phyloP scores from a whole-genome alignment of 2,797 vertebrate species.

The Xenops minutus region DNA sequence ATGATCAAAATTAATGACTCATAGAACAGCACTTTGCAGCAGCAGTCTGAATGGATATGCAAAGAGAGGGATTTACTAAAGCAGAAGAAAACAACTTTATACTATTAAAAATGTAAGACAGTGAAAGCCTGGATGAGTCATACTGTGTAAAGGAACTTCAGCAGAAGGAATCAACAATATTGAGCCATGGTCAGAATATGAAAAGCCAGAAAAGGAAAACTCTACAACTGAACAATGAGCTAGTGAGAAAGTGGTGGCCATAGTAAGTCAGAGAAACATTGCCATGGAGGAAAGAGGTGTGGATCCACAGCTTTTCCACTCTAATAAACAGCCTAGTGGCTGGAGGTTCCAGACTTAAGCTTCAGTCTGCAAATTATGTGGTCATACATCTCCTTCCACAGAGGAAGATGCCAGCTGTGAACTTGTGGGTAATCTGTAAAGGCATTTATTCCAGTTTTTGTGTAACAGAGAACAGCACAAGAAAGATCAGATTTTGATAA shows the following conservation, averaged over 20 bases:
- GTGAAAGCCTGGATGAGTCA: not conserved
- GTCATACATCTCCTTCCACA: not conserved
- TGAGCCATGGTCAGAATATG: not conserved
- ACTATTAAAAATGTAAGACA: not conserved
- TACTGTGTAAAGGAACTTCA: not conserved
- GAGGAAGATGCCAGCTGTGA: not conserved
- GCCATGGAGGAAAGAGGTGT: not conserved
- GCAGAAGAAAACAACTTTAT: not conserved
- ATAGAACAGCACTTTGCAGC: not conserved
- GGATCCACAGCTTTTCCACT: not conserved
- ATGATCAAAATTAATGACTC: constrained; percentile 27
- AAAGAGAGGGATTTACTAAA: not conserved
- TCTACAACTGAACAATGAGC: not conserved
- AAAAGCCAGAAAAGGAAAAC: not conserved
- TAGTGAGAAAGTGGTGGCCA: not conserved
- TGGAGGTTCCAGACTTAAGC: not conserved
- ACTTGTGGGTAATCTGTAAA: not conserved
- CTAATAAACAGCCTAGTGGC: not conserved
- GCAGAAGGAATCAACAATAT: not conserved
- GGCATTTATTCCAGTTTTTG: not conserved
- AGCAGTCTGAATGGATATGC: not conserved
- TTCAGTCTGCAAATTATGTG: not conserved
- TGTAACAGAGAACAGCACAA: not conserved
- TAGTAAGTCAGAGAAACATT: not conserved
- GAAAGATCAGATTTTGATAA: not conserved